Conservation (phyloP, 2,888 invertebrate genomes). For the Rhamphomyia laevipes region DNA sequence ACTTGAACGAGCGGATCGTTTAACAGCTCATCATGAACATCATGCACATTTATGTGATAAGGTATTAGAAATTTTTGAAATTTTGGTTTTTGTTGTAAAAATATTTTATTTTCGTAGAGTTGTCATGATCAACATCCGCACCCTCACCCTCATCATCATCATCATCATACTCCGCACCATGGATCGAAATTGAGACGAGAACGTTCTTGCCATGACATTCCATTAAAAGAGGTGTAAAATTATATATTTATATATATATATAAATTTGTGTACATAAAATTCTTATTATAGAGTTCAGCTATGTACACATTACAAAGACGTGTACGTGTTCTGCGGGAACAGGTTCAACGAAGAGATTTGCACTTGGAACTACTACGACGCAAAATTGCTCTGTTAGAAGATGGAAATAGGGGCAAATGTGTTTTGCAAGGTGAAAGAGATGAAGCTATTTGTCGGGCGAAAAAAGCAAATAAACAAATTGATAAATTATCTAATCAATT, state of each 20-base stretch:
- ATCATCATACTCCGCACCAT: conserved; percentile 28
- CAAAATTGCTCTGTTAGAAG: conserved; percentile 76
- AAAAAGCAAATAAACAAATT: conserved; percentile 70
- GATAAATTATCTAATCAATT: conserved; percentile 72
- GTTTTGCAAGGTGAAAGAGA: conserved; percentile 54
- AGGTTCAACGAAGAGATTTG: conserved; percentile 81
- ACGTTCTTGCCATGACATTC: conserved; percentile 67
- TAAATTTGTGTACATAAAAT: not conserved
- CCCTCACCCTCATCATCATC: conserved; percentile 15
- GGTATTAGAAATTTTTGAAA: conserved; percentile 10
- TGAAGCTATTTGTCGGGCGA: conserved; percentile 54
- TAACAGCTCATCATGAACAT: conserved; percentile 29
- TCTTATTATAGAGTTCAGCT: conserved; percentile 55
- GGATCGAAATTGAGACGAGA: conserved; percentile 65
- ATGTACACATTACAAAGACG: conserved; percentile 81
- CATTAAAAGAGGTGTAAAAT: conserved; percentile 58
- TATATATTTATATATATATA: conserved; percentile 8
- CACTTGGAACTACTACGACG: conserved; percentile 81
- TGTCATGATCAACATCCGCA: conserved; percentile 1
- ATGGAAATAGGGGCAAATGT: conserved; percentile 50
- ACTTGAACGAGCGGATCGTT: conserved; percentile 71
- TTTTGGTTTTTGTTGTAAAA: conserved; percentile 1
- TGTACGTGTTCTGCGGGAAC: conserved; percentile 74
- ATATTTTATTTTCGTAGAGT: not conserved
- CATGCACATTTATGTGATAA: conserved; percentile 19